Evolutionary conservation across 2,888 invertebrate species (phyloP).

Genomic region (Dysmachus trigonus): DNA sequence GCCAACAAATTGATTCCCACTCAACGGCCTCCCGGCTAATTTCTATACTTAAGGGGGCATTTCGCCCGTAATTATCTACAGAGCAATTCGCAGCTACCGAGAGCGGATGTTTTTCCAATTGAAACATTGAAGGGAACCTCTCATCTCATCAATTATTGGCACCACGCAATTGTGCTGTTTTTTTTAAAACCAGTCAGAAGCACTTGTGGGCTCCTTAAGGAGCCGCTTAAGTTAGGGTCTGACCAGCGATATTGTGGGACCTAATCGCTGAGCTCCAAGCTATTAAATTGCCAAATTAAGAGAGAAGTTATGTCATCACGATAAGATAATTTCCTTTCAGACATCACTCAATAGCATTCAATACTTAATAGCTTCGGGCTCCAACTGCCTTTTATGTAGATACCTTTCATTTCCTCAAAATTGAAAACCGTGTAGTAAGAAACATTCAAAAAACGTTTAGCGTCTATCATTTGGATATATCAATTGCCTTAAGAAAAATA

Average conservation of each 20-base stretch:
- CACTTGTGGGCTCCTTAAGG: neutral
- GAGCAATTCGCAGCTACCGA: neutral
- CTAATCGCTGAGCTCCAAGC: neutral
- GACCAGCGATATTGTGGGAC: neutral
- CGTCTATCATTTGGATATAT: neutral
- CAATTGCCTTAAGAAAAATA: neutral
- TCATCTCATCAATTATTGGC: neutral
- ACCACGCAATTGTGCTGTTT: neutral
- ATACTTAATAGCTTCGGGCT: neutral
- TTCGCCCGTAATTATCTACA: neutral
- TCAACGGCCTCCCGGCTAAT: neutral
- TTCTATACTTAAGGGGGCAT: neutral
- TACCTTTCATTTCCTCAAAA: no score
- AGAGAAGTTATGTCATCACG: neutral
- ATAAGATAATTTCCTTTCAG: neutral
- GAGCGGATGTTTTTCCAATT: neutral
- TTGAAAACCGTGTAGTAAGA: neutral
- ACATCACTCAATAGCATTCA: neutral
- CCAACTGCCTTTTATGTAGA: neutral
- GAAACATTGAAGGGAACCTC: conserved; percentile 5
- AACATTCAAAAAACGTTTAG: neutral
- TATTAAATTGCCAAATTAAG: neutral
- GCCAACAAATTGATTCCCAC: conserved; percentile 27
- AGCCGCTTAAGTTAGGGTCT: neutral
- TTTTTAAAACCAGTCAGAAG: no score